A percentile compares a stretch with the other conserved stretches of the same genome.
These are phyloP conservation scores for Hepsetus odoe DNA, from an alignment of 2,113 vertebrate species.

Conservation along the genomic window DNA sequence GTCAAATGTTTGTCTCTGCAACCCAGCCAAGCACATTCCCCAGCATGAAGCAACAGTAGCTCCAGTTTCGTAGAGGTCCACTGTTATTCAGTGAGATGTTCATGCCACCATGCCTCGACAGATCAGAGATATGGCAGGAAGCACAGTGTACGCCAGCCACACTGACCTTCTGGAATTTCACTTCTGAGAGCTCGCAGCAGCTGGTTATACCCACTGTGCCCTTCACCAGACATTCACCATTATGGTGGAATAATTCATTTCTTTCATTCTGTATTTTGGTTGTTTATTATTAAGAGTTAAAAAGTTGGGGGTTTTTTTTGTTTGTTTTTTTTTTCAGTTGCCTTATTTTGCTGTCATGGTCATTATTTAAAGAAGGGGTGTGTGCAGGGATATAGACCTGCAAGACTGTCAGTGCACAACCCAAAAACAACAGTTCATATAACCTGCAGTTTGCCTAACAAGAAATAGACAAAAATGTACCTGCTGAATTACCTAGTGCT, in stretches of 20 bases:
- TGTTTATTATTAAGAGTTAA: neutral
- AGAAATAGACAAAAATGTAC: neutral
- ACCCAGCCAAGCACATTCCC: slow-evolving; percentile 3
- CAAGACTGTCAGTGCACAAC: too few relatives aligned
- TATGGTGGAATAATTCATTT: neutral
- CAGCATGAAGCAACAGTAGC: slow-evolving; percentile 14
- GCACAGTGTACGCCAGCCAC: neutral
- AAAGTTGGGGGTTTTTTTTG: too few relatives aligned
- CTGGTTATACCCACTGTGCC: slow-evolving; percentile 10
- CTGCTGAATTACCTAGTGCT: neutral
- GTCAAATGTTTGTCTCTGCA: neutral
- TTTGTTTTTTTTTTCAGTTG: too few relatives aligned
- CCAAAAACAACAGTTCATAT: too few relatives aligned
- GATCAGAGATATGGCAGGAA: slow-evolving; percentile 27
- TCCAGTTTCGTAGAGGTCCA: slow-evolving; percentile 19
- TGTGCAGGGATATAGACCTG: too few relatives aligned
- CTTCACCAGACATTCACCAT: slow-evolving; percentile 8
- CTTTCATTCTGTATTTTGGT: neutral
- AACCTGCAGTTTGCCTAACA: neutral
- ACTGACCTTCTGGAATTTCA: slow-evolving; percentile 50
- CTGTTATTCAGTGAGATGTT: slow-evolving; percentile 11
- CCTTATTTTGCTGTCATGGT: too few relatives aligned
- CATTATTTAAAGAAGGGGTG: too few relatives aligned
- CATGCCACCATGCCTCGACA: slow-evolving; percentile 17
- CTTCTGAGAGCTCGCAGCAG: slow-evolving; percentile 18